Conservation (phyloP, 1,140 invertebrate genomes). For the Frieseomelitta varia region DNA sequence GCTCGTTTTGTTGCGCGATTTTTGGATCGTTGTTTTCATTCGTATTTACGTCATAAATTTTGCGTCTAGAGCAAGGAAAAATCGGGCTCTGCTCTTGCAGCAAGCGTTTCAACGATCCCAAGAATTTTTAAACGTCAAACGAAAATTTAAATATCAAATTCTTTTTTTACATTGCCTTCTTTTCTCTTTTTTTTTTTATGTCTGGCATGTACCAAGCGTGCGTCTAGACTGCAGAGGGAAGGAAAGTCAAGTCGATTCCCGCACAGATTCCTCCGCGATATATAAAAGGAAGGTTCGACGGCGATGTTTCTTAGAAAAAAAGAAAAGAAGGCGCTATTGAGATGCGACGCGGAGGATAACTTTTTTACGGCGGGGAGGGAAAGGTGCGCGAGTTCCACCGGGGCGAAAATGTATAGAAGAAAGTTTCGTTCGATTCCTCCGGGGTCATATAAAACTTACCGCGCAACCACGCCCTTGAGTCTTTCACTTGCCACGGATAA, state of each 20-base stretch:
- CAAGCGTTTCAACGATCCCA: too few species aligned
- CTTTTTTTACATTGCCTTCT: too few species aligned
- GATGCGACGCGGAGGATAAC: slow-evolving; percentile 49
- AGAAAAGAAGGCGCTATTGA: slow-evolving; percentile 31
- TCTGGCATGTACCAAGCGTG: background rate
- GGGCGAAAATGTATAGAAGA: slow-evolving; percentile 66
- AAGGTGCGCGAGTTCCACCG: slow-evolving; percentile 47
- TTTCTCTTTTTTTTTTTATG: background rate
- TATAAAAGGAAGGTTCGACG: background rate
- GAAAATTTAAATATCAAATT: background rate
- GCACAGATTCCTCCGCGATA: background rate
- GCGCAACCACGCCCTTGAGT: slow-evolving; percentile 66
- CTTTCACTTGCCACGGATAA: slow-evolving; percentile 56
- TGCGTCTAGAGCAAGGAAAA: background rate
- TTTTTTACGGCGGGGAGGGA: slow-evolving; percentile 26
- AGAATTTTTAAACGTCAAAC: too few species aligned
- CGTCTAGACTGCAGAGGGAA: background rate
- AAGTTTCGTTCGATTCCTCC: slow-evolving; percentile 64
- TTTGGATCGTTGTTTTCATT: background rate
- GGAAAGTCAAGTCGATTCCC: background rate
- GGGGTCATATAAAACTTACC: slow-evolving; percentile 66
- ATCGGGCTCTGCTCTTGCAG: background rate
- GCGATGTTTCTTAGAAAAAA: slow-evolving; percentile 51
- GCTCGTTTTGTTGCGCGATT: background rate
- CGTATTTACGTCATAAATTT: background rate